Evolutionary conservation across 2,113 vertebrate species (phyloP).

Genomic region (Sylvia atricapilla): DNA sequence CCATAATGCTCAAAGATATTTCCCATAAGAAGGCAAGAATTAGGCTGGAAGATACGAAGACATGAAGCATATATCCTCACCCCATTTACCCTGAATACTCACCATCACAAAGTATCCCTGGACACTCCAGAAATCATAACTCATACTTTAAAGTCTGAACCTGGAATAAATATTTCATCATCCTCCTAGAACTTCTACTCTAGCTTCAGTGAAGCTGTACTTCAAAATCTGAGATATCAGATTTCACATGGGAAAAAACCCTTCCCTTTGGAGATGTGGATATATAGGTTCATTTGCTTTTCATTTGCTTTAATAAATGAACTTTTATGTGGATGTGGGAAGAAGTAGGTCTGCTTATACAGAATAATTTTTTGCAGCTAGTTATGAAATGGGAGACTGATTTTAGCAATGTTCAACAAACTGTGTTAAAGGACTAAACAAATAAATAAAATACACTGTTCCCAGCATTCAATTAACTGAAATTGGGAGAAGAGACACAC

Average conservation of each 20-base stretch:
- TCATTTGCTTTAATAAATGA: neutral
- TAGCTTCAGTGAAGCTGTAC: neutral
- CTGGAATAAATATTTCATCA: neutral
- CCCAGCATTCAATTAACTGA: neutral
- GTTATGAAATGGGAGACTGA: neutral
- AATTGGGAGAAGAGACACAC: neutral
- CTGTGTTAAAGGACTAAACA: neutral
- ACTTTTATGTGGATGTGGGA: too few species aligned
- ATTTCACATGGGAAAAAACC: rapidly evolving
- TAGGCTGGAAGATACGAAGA: neutral
- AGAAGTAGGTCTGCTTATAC: neutral
- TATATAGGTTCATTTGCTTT: neutral
- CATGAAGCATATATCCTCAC: neutral
- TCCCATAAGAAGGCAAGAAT: neutral
- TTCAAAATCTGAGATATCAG: neutral
- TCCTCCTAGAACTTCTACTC: neutral
- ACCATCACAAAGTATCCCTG: neutral
- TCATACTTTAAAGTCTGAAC: neutral
- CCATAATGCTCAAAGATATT: neutral
- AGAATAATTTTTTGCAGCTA: neutral
- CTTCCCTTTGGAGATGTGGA: neutral
- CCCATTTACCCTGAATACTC: neutral
- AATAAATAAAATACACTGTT: neutral
- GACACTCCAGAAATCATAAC: neutral
- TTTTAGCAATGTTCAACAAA: neutral